Evolutionary conservation across 2,888 invertebrate genomes (phyloP).

Genomic region (Reticulitermes lucifugus): DNA sequence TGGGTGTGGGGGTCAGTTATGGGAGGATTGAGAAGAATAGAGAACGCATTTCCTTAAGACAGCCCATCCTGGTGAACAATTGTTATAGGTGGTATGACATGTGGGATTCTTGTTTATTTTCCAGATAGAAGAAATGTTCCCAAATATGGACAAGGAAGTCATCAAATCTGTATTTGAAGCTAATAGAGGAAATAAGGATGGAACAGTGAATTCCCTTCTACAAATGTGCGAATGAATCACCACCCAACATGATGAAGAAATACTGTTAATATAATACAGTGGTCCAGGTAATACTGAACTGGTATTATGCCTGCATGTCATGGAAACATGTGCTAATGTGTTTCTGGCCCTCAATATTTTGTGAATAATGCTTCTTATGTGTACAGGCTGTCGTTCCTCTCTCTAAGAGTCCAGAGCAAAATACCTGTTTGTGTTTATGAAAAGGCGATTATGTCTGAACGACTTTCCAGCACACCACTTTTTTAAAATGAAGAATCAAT

Average conservation of each 20-base stretch:
- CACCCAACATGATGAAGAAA: not conserved
- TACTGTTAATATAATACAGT: not conserved
- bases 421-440: not conserved
- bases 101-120: constrained; percentile 54
- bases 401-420: not conserved
- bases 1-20: too few species aligned
- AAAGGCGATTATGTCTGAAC: not conserved
- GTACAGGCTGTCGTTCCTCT: not conserved
- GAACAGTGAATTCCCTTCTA: constrained; percentile 89
- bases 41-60: too few species aligned
- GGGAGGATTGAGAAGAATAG: too few species aligned
- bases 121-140: constrained; percentile 96
- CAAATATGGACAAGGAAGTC: constrained; percentile 92
- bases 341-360: not conserved
- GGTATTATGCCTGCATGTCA: not conserved
- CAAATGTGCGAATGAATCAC: constrained; percentile 81
- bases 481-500: too few species aligned
- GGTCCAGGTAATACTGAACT: not conserved
- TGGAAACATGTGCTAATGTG: not conserved
- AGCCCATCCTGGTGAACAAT: too few species aligned
- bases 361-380: not conserved
- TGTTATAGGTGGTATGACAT: too few species aligned
- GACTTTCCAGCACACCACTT: too few species aligned
- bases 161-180: constrained; percentile 91
- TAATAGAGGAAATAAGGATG: constrained; percentile 90